A percentile compares a stretch with the other conserved stretches of the same genome.
Conservation (phyloP, 2,888 invertebrate species). For the Exocentrus adspersus region DNA sequence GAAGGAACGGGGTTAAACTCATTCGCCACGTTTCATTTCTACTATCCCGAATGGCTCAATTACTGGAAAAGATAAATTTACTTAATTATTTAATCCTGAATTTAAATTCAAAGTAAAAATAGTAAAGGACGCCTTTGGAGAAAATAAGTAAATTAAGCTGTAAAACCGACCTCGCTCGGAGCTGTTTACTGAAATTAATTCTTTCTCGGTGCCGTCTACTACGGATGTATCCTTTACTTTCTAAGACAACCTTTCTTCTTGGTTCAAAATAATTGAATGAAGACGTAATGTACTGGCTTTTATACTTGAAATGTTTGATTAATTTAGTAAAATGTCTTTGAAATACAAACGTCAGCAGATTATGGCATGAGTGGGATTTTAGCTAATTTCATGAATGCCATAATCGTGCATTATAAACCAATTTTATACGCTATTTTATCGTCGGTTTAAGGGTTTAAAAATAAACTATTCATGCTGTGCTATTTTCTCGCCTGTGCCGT, state of each 20-base stretch:
- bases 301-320: no score
- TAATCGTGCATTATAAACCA: no score
- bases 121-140: constrained; percentile 32
- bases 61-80: constrained; percentile 36
- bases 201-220: constrained; percentile 4
- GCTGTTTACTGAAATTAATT: constrained; percentile 36
- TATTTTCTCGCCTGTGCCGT: no score
- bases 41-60: constrained; percentile 13
- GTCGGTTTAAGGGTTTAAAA: no score
- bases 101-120: constrained; percentile 41
- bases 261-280: neutral
- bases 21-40: constrained; percentile 19
- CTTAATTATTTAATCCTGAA: constrained; percentile 37
- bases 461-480: no score
- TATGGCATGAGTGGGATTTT: no score
- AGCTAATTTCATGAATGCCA: no score
- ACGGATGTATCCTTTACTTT: neutral
- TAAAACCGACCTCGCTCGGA: constrained; percentile 31
- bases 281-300: neutral
- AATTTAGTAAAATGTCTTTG: no score
- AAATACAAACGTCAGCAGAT: no score
- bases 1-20: constrained; percentile 15
- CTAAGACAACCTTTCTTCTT: neutral
- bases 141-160: constrained; percentile 39
- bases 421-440: no score